phyloP scores from a whole-genome alignment of 2,113 vertebrate genomes.

The Thalassoma bifasciatum region DNA sequence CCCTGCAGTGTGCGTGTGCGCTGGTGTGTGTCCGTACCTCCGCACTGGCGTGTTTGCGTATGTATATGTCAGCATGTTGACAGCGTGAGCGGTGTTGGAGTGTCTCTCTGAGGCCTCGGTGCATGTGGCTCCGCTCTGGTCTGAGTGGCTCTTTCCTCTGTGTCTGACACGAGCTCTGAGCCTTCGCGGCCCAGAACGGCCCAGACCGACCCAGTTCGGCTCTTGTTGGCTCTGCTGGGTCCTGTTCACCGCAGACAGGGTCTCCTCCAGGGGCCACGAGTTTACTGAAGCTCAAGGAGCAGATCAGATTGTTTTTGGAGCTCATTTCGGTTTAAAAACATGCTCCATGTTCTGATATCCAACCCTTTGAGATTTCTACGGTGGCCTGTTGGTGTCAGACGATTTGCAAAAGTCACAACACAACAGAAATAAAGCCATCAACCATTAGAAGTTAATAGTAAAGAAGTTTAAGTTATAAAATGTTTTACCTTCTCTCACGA shows the following conservation, averaged over 20 bases:
- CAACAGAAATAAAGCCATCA: too few relatives aligned
- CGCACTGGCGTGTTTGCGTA: slow-evolving; percentile 65
- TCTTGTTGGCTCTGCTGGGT: slow-evolving; percentile 42
- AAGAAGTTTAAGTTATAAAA: too few relatives aligned
- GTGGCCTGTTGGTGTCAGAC: too few relatives aligned
- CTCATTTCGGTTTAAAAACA: too few relatives aligned
- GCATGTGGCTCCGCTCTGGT: slow-evolving; percentile 67
- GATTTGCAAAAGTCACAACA: too few relatives aligned
- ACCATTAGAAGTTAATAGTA: too few relatives aligned
- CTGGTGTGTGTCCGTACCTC: slow-evolving; percentile 35
- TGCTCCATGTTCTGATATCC: too few relatives aligned
- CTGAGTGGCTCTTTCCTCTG: slow-evolving; percentile 64
- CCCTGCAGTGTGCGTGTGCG: slow-evolving; percentile 61
- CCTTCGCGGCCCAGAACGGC: slow-evolving; percentile 48
- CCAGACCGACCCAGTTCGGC: slow-evolving; percentile 27
- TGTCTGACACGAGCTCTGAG: slow-evolving; percentile 67
- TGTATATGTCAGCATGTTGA: slow-evolving; percentile 75
- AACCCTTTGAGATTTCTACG: too few relatives aligned
- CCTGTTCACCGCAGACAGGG: slow-evolving; percentile 36
- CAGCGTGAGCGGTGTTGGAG: slow-evolving; percentile 68
- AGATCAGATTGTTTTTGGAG: too few relatives aligned
- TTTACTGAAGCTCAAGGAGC: background rate
- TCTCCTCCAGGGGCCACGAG: background rate
- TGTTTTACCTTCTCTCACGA: too few relatives aligned
- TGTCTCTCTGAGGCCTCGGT: slow-evolving; percentile 47